Base-by-base conservation (phyloP, 2,888 invertebrate genomes). In the Anorthoa munda region DNA sequence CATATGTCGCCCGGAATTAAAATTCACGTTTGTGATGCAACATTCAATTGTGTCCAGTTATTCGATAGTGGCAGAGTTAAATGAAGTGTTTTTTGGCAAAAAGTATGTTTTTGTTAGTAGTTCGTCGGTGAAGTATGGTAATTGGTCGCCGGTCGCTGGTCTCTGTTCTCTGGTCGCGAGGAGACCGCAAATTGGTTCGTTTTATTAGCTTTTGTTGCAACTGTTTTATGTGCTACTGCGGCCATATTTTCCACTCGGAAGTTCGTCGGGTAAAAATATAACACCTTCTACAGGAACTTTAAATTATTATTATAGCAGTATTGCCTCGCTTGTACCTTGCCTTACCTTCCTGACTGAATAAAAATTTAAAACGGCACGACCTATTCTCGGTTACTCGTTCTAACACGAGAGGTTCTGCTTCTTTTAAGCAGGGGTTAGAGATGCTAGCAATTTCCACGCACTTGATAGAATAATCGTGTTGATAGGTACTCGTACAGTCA, bases 1-100 rank as follows among this genome's bases (percentile, higher is more conserved):
- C 95, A 95, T 95, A 94, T 95, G 95, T 94, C 93, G 94, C 92
- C 88, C 88, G 89, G 91, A 92, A 94, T 94, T 95, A 95, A 95
- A 95, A 94, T 94, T 94, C 93, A 93, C 92, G 93, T 93, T 93
- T 90, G 84, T 91, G 91, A 93, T 94, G 95, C 95, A 94, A 91
- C 93, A 93, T 92, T 90, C 87, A 89, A 91, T 91, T 91, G 88
- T 79, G 85, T 82, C 82, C 84, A 69, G 86, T 84, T 79, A 86
- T 79, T 86, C 86, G 86, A 84, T 86, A 86, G 86, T 84, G 82
- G 79, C 68, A 66, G 77, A 76, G 85, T 83, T 86, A 81, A 87
- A 87, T 84, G 81, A 80, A 84, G 82, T 80, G 67, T 81, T 82
- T 85, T 82, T 83, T 77, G 60, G 51, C 31, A 58, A 81, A 85